Conservation (phyloP, 2,113 vertebrate genomes). For the Psilopogon haemacephalus region DNA sequence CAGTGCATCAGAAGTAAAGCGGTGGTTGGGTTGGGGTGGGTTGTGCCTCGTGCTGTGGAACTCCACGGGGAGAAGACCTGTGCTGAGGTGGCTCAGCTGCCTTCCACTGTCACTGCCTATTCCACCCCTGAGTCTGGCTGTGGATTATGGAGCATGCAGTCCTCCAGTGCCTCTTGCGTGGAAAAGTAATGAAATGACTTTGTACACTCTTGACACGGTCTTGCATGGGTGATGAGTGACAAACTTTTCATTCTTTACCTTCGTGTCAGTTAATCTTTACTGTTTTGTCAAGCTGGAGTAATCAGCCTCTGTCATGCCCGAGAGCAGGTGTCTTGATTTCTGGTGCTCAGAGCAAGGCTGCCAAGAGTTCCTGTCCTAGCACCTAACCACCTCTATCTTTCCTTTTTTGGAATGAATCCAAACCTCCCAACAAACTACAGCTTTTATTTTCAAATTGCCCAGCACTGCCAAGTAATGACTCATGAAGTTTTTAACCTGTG, state of each 20-base stretch:
- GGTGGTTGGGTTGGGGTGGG: background rate
- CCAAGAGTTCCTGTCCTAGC: background rate
- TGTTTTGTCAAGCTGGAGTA: background rate
- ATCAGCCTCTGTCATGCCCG: background rate
- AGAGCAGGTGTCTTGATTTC: background rate
- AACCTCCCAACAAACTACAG: background rate
- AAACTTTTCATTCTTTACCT: background rate
- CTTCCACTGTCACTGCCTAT: rapidly evolving
- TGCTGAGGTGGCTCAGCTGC: background rate
- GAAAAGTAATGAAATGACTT: background rate
- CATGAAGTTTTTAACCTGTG: background rate
- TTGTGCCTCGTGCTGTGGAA: background rate
- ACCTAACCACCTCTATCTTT: background rate
- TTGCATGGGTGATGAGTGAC: background rate
- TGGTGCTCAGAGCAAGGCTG: background rate
- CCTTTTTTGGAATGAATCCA: background rate
- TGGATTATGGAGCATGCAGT: background rate
- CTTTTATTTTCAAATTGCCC: background rate
- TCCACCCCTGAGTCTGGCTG: background rate
- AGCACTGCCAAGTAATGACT: constrained; percentile 20
- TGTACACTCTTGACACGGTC: background rate
- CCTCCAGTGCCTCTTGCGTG: background rate
- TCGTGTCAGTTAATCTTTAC: background rate
- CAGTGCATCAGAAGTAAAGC: background rate
- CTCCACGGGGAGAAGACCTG: background rate